phyloP scores from a whole-genome alignment of 37 sponge, comb jelly and placozoan species.

The Axinella damicornis region DNA sequence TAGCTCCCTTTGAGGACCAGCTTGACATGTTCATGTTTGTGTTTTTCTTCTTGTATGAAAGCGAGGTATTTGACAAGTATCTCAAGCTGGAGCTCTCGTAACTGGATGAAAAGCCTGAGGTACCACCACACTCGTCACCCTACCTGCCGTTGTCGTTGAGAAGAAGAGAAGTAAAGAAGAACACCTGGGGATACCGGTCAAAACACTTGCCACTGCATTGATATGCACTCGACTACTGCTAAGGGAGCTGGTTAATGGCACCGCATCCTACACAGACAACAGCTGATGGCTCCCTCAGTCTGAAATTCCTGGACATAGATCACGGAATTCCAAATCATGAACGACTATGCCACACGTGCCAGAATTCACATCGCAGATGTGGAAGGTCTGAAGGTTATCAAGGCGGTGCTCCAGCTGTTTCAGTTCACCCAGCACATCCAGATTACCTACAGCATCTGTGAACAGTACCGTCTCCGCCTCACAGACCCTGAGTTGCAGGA shows the following conservation, averaged over 20 bases:
- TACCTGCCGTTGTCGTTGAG: constrained; percentile 2
- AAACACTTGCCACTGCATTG: constrained; percentile 40
- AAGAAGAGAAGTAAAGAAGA: background rate
- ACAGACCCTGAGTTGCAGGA: constrained; percentile 43
- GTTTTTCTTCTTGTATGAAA: constrained; percentile 63
- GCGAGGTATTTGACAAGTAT: constrained; percentile 75
- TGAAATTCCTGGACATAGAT: constrained; percentile 53
- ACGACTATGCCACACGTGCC: constrained; percentile 15
- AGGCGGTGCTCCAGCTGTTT: constrained; percentile 71
- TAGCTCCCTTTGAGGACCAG: constrained; percentile 38
- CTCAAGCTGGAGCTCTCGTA: constrained; percentile 47
- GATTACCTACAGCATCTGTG: constrained; percentile 60
- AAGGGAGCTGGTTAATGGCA: constrained; percentile 47
- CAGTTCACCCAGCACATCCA: constrained; percentile 63
- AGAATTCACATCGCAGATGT: constrained; percentile 1
- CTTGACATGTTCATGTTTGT: constrained; percentile 58
- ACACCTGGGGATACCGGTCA: background rate
- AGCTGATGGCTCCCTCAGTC: constrained; percentile 33
- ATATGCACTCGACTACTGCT: constrained; percentile 44
- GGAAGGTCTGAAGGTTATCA: constrained; percentile 51
- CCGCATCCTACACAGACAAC: constrained; percentile 59
- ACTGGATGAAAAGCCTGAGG: background rate
- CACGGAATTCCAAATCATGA: constrained; percentile 49
- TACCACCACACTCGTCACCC: background rate
- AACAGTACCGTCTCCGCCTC: constrained; percentile 76